A percentile compares a stretch with the other conserved stretches of the same genome.
Evolutionary conservation across 2,797 vertebrate species (phyloP).

Genomic region (Danio albolineatus): DNA sequence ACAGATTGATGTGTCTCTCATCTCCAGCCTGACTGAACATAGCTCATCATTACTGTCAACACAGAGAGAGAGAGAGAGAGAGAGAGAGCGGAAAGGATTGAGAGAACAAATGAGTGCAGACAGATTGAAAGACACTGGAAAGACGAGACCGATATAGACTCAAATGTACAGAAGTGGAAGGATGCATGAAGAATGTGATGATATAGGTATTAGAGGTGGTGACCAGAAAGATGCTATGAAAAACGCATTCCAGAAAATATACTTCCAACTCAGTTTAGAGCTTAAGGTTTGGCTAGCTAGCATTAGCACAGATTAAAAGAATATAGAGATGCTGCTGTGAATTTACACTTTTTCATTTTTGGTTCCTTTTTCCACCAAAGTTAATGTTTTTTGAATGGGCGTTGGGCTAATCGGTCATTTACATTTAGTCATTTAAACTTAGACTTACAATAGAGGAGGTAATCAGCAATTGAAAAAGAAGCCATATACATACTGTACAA

Average conservation of each 20-base stretch:
- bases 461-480: no score
- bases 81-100: neutral
- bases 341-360: no score
- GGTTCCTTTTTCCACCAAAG: no score
- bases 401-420: no score
- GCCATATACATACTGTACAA: no score
- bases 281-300: neutral
- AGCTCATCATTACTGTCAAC: slow-evolving; percentile 66
- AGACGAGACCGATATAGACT: neutral
- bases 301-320: neutral
- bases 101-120: slow-evolving; percentile 22
- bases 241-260: neutral
- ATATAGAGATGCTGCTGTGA: no score
- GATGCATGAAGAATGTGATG: neutral
- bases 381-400: no score
- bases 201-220: neutral
- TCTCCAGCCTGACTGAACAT: slow-evolving; percentile 62
- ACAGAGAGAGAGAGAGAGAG: slow-evolving; percentile 20
- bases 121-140: slow-evolving; percentile 26
- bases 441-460: no score
- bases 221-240: neutral
- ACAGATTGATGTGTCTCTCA: slow-evolving; percentile 65
- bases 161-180: neutral
- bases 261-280: neutral
- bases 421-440: no score